Evolutionary conservation across 1,140 invertebrate species (phyloP), one percentile per base, ranked within the genome.

Genomic region (Drosophila truncata): DNA sequence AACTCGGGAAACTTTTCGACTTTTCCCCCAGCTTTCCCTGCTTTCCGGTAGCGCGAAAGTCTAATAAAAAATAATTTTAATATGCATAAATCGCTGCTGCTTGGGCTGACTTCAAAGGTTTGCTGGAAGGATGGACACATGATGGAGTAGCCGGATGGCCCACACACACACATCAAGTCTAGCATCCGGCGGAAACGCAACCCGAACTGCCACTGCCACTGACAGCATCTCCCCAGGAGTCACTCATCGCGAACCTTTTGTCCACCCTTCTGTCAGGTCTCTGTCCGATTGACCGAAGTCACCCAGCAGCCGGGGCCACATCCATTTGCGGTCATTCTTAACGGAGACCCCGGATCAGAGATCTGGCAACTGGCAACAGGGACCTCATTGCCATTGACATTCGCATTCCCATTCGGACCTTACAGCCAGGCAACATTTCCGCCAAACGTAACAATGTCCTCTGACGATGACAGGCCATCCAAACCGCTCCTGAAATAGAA

Each of bases 41-140:
- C 10, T 23, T 41, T 39, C 7, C 39, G 39, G 10, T 27, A 10
- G n/a, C 31, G 52, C 47, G 60, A 61, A 44, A 23, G 42, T 58
- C 62, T 79, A 80, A 78, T 80, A 88, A 88, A 82, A 80, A 54
- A 65, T 57, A 58, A 49, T 83, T 81, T 88, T 88, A 88, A 88
- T 88, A 87, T 87, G 67, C 84, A 88, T 78, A 88, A 78, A 80
- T 84, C 71, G 73, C 54, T 52, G 73, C 54, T 52, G 62, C 67
- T 47, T 64, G 35, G 14, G 20, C n/a, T 20, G 20, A 49, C 66
- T 77, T 77, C 74, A 78, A 78, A 78, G 74, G 55, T n/a, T n/a
- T 20, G 18, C 10, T 0, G 18, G 18, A 23, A 35, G 54, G 33
- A n/a, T 35, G 47, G 71, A 57, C 27, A 54, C 35, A 55, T 64